Conservation (phyloP, 2,113 vertebrate genomes). For the Ondatra zibethicus region DNA sequence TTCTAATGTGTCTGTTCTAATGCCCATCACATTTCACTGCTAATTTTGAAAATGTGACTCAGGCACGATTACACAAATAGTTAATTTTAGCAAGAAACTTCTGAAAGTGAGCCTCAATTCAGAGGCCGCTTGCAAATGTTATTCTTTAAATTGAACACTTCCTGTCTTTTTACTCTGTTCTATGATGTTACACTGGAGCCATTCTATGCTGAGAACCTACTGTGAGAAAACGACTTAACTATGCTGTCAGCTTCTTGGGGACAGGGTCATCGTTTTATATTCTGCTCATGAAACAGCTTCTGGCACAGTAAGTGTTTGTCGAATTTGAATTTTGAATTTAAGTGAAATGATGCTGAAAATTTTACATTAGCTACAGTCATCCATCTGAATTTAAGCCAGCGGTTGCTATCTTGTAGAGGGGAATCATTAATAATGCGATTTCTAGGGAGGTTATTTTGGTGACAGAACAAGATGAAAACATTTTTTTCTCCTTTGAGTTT, state of each 20-base stretch:
- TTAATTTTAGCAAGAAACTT: constrained; percentile 36
- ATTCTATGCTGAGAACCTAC: constrained; percentile 29
- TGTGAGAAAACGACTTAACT: constrained; percentile 61
- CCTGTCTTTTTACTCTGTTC: neutral
- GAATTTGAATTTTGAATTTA: constrained; percentile 69
- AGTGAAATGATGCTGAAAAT: constrained; percentile 78
- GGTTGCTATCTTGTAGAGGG: constrained; percentile 88
- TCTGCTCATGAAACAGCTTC: constrained; percentile 46
- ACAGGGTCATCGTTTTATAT: constrained; percentile 39
- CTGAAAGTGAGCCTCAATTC: neutral
- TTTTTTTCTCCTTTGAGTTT: constrained; percentile 26
- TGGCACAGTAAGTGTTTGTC: constrained; percentile 39
- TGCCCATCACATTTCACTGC: constrained; percentile 62
- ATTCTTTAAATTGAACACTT: neutral
- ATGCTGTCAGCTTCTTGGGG: neutral
- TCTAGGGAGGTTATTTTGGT: constrained; percentile 69
- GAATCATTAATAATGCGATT: constrained; percentile 92
- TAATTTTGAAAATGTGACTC: constrained; percentile 64
- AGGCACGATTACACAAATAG: constrained; percentile 15
- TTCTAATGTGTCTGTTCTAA: constrained; percentile 68
- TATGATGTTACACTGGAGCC: neutral
- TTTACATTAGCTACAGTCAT: constrained; percentile 82
- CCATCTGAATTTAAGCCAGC: constrained; percentile 89
- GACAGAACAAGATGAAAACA: constrained; percentile 10
- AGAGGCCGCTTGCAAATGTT: neutral